Base-by-base conservation (phyloP, 2,113 vertebrate genomes). In the Gymnobelideus leadbeateri region DNA sequence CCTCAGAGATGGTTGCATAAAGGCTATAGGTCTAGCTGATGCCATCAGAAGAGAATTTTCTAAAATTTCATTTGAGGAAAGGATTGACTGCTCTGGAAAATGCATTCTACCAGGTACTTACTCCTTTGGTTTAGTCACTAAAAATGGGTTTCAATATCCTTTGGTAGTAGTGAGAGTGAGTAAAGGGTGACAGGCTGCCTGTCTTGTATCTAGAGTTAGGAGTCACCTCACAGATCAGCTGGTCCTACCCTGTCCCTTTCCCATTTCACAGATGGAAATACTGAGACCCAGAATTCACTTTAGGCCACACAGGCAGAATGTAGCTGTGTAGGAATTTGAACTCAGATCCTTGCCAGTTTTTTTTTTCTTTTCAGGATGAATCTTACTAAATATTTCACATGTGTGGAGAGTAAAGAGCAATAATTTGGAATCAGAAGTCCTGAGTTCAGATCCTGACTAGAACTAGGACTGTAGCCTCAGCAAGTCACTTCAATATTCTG, bases 11-110 rank as follows among this genome's bases (percentile, higher is more conserved):
- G 99, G 99, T 0, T 97, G 98, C 47, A 99, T 99, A 97, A 98
- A 99, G 97, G 99, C 99, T 1, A 99, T 99, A 51, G 99, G 99
- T 4, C 98, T 98, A 21, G 98, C 99, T 84, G 98, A 99, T 53
- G 92, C 47, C 51, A 99, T 99, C 96, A 97, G 91, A 91, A 95
- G 77, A 47, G 98, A 98, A 90, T 99, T 99, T 98, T 97, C 98
- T 37, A 98, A 96, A 84, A 98, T 98, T 16, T 98, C 96, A 0
- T 99, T 99, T 97, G 99, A 99, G 92, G 98, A 98, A 94, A 97
- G 99, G 95, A 99, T 99, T 43, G 99, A 99, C 97, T 99, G 99
- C 25, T 98, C 99, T 9, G 99, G 99, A 52, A 99, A 99, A 98
- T 99, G 99, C 1, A 98, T 99, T 92, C 96, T 99, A 92, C 99